Conservation (phyloP, 2,113 vertebrate genomes). For the Chaenogobius annularis region DNA sequence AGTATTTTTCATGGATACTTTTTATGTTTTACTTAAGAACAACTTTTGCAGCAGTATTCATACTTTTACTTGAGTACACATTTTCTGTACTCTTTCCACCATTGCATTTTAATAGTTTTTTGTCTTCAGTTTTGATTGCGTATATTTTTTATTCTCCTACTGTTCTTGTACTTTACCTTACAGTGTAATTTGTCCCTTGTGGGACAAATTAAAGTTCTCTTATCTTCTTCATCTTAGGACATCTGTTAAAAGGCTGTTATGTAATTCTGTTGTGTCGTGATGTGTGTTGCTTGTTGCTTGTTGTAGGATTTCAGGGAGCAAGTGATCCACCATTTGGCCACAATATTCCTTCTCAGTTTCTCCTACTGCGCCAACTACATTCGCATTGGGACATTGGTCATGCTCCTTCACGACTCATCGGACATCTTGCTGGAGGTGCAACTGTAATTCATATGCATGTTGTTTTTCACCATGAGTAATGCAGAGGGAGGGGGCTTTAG, state of each 20-base stretch:
- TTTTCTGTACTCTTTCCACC: too few relatives aligned
- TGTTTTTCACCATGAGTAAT: background rate
- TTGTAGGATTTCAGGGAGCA: slow-evolving; percentile 90
- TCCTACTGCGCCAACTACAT: slow-evolving; percentile 92
- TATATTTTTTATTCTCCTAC: too few relatives aligned
- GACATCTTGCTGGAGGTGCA: slow-evolving; percentile 90
- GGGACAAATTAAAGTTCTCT: too few relatives aligned
- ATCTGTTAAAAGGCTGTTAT: background rate
- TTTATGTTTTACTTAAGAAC: too few relatives aligned
- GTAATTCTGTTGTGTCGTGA: background rate
- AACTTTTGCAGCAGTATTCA: too few relatives aligned
- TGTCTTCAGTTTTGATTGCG: too few relatives aligned
- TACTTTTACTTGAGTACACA: too few relatives aligned
- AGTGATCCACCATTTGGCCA: slow-evolving; percentile 85
- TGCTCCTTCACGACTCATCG: slow-evolving; percentile 86
- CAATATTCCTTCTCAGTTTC: slow-evolving; percentile 86
- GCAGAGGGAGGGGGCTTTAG: background rate
- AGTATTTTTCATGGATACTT: too few relatives aligned
- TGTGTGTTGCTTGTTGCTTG: background rate
- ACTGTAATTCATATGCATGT: background rate
- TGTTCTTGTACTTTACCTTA: too few relatives aligned
- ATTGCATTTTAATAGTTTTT: too few relatives aligned
- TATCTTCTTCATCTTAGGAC: too few relatives aligned
- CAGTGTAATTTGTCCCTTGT: too few relatives aligned
- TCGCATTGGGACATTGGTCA: slow-evolving; percentile 85